phyloP scores from a whole-genome alignment of 2,888 invertebrate species.

The Autographa pulchrina region DNA sequence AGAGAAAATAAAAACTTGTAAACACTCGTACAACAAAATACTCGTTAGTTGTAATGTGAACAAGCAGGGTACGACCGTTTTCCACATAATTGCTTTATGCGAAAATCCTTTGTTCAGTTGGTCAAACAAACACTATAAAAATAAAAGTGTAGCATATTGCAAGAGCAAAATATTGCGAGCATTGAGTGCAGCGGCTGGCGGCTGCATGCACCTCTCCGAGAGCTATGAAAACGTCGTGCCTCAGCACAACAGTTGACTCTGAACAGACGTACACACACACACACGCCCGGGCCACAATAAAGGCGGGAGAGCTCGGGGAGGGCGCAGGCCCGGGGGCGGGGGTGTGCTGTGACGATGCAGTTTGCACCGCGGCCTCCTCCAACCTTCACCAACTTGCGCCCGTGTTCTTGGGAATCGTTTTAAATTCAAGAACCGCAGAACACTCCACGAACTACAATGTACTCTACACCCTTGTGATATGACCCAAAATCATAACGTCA shows the following conservation, averaged over 20 bases:
- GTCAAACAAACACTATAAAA: constrained; percentile 51
- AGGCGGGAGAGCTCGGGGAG: constrained; percentile 71
- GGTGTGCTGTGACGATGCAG: constrained; percentile 86
- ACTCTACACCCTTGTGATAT: constrained; percentile 72
- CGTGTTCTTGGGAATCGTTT: constrained; percentile 89
- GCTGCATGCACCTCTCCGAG: constrained; percentile 70
- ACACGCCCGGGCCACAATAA: constrained; percentile 75
- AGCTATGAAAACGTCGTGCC: constrained; percentile 82
- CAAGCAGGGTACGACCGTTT: constrained; percentile 41
- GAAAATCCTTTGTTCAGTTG: constrained; percentile 55
- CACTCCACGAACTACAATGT: constrained; percentile 73
- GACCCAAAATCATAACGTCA: constrained; percentile 72
- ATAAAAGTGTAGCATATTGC: constrained; percentile 54
- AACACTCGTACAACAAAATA: constrained; percentile 32
- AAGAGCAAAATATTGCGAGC: constrained; percentile 76
- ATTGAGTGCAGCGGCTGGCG: constrained; percentile 73
- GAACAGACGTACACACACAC: constrained; percentile 79
- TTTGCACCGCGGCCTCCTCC: constrained; percentile 88
- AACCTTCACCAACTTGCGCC: constrained; percentile 88
- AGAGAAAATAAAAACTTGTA: constrained; percentile 30
- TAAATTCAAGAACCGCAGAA: constrained; percentile 88
- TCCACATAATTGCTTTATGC: constrained; percentile 46
- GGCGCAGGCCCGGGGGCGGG: constrained; percentile 69
- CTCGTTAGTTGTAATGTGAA: constrained; percentile 43
- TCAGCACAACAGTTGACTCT: constrained; percentile 86